phyloP scores from a whole-genome alignment of 2,888 invertebrate species.

The Eupithecia centaureata region DNA sequence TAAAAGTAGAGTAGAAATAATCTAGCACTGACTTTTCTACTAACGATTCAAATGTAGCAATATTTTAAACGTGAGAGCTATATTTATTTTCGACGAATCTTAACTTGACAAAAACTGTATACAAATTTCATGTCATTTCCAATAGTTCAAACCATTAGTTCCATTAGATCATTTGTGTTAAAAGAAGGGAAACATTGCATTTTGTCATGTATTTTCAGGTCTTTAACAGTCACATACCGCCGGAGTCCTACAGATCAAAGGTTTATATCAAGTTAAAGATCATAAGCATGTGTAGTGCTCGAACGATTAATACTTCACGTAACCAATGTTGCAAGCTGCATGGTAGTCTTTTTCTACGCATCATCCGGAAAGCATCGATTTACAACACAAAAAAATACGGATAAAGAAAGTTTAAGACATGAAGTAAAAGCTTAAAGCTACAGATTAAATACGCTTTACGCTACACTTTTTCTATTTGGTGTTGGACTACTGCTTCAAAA shows the following conservation, averaged over 20 bases:
- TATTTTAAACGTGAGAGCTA: background rate
- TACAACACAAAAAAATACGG: constrained; percentile 20
- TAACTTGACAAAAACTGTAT: constrained; percentile 2
- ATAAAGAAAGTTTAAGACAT: constrained; percentile 6
- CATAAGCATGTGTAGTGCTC: constrained; percentile 80
- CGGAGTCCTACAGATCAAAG: constrained; percentile 96
- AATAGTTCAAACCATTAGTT: constrained; percentile 1
- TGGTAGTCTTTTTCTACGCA: constrained; percentile 54
- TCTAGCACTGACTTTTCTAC: constrained; percentile 13
- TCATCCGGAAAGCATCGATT: constrained; percentile 30
- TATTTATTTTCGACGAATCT: background rate
- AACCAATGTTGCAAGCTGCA: constrained; percentile 63
- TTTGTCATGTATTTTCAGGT: constrained; percentile 89
- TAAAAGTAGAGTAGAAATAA: constrained; percentile 20
- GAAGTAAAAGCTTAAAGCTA: constrained; percentile 33
- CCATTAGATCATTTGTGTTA: constrained; percentile 41
- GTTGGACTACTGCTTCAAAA: constrained; percentile 60
- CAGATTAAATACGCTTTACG: constrained; percentile 56
- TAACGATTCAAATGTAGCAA: constrained; percentile 8
- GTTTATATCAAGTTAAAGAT: constrained; percentile 87
- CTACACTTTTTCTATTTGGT: constrained; percentile 60
- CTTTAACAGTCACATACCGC: constrained; percentile 97
- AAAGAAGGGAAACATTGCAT: constrained; percentile 73
- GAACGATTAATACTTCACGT: constrained; percentile 55
- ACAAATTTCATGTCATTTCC: constrained; percentile 5